Evolutionary conservation across 2,888 invertebrate genomes (phyloP), one percentile per base, ranked within the genome.

Genomic region (Odontomyia ornata): DNA sequence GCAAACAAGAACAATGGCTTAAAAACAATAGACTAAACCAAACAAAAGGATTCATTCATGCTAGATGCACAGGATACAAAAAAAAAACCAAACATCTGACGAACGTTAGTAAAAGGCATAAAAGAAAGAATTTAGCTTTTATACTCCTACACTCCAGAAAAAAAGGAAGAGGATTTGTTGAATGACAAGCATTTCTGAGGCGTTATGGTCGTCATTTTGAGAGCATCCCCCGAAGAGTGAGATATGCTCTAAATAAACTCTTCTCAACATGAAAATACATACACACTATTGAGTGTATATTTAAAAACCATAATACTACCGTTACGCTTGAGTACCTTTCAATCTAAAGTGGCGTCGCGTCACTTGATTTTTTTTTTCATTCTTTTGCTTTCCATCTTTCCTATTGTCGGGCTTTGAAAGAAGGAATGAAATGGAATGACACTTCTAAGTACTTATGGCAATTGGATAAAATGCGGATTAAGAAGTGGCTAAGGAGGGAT

Each of bases 371-470:
- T 60, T 60, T 60, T 60, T 60, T 25, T 18, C 15, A 13, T 52
- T 15, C 15, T 52, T 28, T 27, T 30, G 47, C n/a, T 69, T 69
- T 69, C 69, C 25, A 47, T 21, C 69, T 47, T 69, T 46, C 43
- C 69, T 25, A 23, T 47, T 65, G 28, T 25, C 25, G 21, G 21
- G 23, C 69, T 43, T 47, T 69, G 69, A 69, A 25, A 25, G 47
- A 47, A 47, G 47, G 69, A 46, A 25, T 36, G 36, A 36, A 36
- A 36, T 21, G 69, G 69, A 69, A 69, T 60, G 57, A 57, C 60
- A 73, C 73, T 73, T 73, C 36, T 73, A 73, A 73, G 73, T 57
- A 73, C 73, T 73, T 73, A 43, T 72, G 46, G 56, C 60, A 73
- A 73, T 73, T 73, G 73, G 73, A 73, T 73, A 27, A 60, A 72